These are phyloP conservation scores for Mugil cephalus DNA, from an alignment of 2,113 vertebrate species.

Conservation along the genomic window DNA sequence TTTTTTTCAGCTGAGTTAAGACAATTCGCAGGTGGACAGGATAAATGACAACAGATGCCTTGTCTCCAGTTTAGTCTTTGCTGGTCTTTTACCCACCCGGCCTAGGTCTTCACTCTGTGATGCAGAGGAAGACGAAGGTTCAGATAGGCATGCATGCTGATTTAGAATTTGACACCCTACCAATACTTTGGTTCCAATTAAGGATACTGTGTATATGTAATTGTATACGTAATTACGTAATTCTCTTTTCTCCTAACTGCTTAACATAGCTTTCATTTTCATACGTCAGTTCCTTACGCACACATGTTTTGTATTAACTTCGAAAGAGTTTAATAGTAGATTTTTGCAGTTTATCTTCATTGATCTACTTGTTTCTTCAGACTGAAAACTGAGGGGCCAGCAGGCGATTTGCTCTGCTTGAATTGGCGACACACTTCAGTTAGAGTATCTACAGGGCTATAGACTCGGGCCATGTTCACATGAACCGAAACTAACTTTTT, in stretches of 20 bases:
- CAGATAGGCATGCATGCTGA: not conserved
- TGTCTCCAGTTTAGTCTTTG: not conserved
- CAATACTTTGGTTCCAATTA: not conserved
- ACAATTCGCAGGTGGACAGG: not conserved
- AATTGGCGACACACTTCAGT: no score
- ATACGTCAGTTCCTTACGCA: no score
- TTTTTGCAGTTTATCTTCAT: constrained; percentile 4
- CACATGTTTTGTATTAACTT: not conserved
- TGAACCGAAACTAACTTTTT: no score
- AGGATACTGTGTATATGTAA: not conserved
- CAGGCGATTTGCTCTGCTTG: constrained; percentile 26
- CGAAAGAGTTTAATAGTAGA: not conserved
- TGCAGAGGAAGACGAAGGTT: constrained; percentile 4
- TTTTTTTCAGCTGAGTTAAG: not conserved
- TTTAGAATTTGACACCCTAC: not conserved
- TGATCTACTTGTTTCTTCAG: constrained; percentile 16
- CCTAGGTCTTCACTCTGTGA: not conserved
- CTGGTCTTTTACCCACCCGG: not conserved
- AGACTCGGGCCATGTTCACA: no score
- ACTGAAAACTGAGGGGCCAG: constrained; percentile 18
- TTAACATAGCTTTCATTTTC: not conserved
- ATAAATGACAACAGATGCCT: not conserved
- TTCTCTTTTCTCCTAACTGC: not conserved
- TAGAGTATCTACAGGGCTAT: no score
- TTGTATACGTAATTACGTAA: no score